Conservation (phyloP, 2,888 invertebrate genomes). For the Drepanosiphum platanoidis region DNA sequence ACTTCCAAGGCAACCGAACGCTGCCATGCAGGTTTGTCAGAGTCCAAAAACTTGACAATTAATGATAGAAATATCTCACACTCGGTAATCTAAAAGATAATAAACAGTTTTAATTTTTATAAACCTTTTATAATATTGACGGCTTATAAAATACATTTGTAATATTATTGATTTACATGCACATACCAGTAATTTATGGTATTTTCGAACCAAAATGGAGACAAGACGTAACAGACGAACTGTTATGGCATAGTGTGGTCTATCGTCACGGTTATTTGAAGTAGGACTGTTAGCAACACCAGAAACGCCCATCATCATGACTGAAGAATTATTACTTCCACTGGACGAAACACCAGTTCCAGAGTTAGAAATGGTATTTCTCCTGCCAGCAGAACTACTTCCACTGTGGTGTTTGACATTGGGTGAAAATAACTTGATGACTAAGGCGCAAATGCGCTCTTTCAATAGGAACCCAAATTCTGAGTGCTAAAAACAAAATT, state of each 20-base stretch:
- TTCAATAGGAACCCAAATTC: constrained; percentile 95
- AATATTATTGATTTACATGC: not conserved
- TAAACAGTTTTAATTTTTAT: not conserved
- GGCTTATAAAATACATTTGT: not conserved
- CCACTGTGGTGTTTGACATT: constrained; percentile 86
- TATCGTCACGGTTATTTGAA: constrained; percentile 71
- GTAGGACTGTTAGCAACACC: constrained; percentile 1
- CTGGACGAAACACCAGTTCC: not conserved
- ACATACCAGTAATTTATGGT: constrained; percentile 86
- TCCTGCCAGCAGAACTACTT: not conserved
- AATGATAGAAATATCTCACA: constrained; percentile 98
- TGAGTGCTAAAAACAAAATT: constrained; percentile 76
- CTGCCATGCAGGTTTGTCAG: constrained; percentile 97
- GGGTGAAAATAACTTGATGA: constrained; percentile 98
- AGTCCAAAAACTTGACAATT: constrained; percentile 96
- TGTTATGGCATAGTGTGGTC: constrained; percentile 96
- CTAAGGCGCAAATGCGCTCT: constrained; percentile 96
- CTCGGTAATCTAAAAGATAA: constrained; percentile 81
- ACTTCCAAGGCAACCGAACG: constrained; percentile 94
- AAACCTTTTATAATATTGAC: too few species aligned
- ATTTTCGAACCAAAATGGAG: constrained; percentile 91
- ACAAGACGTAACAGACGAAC: constrained; percentile 94
- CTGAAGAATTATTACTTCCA: constrained; percentile 22
- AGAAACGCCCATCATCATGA: constrained; percentile 33
- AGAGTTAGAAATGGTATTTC: constrained; percentile 1